Base-by-base conservation (phyloP, 2,888 invertebrate species). In the Caenorhabditis angaria region DNA sequence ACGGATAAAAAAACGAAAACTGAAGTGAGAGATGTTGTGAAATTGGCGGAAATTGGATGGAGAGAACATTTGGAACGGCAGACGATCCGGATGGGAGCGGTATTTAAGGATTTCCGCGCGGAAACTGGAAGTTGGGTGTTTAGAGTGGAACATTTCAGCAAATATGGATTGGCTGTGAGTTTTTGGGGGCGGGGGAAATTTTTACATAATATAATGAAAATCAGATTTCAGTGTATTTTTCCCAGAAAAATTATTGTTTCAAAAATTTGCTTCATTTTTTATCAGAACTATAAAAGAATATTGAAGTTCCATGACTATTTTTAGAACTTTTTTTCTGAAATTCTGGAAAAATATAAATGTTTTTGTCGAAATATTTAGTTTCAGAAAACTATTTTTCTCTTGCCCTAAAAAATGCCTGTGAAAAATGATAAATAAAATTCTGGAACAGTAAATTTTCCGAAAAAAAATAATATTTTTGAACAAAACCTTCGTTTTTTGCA, bases 41-140 rank as follows among this genome's bases (percentile, higher is more conserved):
- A 92, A 62, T 89, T 97, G 18, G 88, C 91, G 1, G 91, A 92
- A 65, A 92, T 95, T 91, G 92, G 93, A 85, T 97, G 94, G 89
- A 92, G 94, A 81, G 92, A 92, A 10, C 94, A 93, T 87, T 89
- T 97, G 65, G 92, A 94, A 20, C 91, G 92, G 32, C 93, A 93
- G 0, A 94, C 94, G 68, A 92, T 92, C 75, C 94, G 93, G 82
- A 93, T 95, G 88, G 93, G 93, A 74, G 94, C 95, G 0, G 92
- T 92, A 62, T 99, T 97, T 88, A 91, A 80, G 61, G 97, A 97
- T 87, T 97, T 96, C 89, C 91, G 95, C 0, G 94, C 96, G 0
- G 93, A 94, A 88, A 95, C 94, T 1, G 97, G 97, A 27, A 94
- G 95, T 63, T 99, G 97, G 97, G 95, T 96, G 60, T 97, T 97